These are phyloP conservation scores for Cheilosia scutellata DNA, from an alignment of 2,888 invertebrate genomes.

Conservation along the genomic window DNA sequence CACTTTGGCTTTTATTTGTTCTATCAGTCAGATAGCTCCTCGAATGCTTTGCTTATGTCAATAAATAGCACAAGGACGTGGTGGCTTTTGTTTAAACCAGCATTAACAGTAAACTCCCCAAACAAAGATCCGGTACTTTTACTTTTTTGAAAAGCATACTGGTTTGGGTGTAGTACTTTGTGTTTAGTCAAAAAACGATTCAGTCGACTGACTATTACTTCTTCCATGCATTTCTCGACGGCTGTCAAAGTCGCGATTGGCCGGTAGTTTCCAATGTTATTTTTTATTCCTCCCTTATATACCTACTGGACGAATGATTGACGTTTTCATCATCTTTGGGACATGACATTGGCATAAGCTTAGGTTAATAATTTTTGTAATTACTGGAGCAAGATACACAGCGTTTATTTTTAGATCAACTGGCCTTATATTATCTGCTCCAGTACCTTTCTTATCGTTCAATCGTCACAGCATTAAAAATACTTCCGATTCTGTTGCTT, in stretches of 20 bases:
- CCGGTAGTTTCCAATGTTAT: neutral
- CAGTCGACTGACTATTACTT: neutral
- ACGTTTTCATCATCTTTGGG: too few species aligned
- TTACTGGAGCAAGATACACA: neutral
- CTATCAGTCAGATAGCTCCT: neutral
- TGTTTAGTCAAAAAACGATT: neutral
- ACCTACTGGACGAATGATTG: too few species aligned
- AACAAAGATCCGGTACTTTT: neutral
- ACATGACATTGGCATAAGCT: neutral
- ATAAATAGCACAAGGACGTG: neutral
- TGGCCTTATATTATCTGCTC: too few species aligned
- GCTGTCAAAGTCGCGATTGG: neutral
- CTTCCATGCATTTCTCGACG: constrained; percentile 8
- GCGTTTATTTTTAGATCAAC: too few species aligned
- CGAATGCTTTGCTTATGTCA: neutral
- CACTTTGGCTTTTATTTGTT: too few species aligned
- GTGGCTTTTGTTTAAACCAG: neutral
- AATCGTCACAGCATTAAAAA: too few species aligned
- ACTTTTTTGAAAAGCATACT: too few species aligned
- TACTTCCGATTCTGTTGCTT: too few species aligned
- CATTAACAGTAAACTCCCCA: neutral
- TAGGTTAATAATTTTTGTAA: neutral
- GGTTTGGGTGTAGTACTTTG: neutral
- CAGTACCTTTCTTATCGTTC: too few species aligned
- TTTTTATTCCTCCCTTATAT: too few species aligned